Base-by-base conservation (phyloP, 2,888 invertebrate species). In the Idaea dimidiata region DNA sequence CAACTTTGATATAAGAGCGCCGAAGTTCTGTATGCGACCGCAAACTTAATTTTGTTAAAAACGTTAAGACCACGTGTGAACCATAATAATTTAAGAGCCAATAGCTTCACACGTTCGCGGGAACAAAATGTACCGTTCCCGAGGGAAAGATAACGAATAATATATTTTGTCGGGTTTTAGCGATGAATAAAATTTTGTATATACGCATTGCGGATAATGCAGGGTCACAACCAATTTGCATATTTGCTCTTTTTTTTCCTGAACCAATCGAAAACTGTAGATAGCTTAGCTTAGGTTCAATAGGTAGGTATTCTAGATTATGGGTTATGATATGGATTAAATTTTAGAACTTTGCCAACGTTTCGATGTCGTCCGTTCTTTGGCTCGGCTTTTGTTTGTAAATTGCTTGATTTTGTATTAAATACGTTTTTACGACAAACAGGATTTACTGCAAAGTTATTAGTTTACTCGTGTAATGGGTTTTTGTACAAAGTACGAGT, bases 131-230 rank as follows among this genome's bases (percentile, higher is more conserved):
- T 76, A 83, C 75, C 73, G 77, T 72, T 70, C 89, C 81, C 86
- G 59, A 17, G 87, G 82, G 87, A 74, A 77, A 84, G 87, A 88
- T 89, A 88, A 83, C 82, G 83, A 79, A 83, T 86, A 89, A 89
- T 88, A 86, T 87, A 89, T 88, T 88, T 88, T 80, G 81, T 75
- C 79, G 83, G 80, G 79, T 83, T 85, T 82, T 82, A 81, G 80
- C 80, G 62, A 79, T 66, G 66, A 74, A 81, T 78, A 71, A 70
- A 56, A 56, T 17, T 56, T 56, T n/a, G n/a, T n/a, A 58, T 69
- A 67, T 83, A 85, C 86, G 86, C 86, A 87, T 68, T 87, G 86
- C 86, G 86, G 83, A 83, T 78, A 76, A 79, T 79, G 80, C 79
- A 78, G 77, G 63, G 59, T 60, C 60, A 62, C 60, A 62, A 53